Evolutionary conservation across 2,888 invertebrate genomes (phyloP).

Genomic region (Beris chalybata): DNA sequence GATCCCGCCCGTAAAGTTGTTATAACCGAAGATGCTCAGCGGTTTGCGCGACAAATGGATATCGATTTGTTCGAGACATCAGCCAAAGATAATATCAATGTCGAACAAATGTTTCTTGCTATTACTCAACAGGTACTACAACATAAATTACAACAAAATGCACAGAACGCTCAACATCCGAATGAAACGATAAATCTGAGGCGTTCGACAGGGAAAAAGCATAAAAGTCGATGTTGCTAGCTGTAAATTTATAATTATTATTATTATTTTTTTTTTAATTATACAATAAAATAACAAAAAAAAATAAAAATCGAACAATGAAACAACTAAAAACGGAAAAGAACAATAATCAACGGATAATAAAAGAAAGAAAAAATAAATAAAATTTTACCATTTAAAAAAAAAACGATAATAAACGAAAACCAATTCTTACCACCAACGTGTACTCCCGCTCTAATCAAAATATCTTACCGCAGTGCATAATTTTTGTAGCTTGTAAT

Average conservation of each 20-base stretch:
- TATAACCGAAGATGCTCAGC: constrained; percentile 92
- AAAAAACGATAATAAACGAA: constrained; percentile 11
- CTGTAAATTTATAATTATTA: constrained; percentile 35
- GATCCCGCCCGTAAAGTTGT: constrained; percentile 94
- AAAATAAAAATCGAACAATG: constrained; percentile 3
- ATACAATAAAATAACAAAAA: constrained; percentile 1
- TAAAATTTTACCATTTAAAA: constrained; percentile 7
- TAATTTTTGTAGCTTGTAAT: too few species aligned
- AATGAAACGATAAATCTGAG: constrained; percentile 53
- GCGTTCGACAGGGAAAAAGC: constrained; percentile 47
- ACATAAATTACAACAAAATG: constrained; percentile 53
- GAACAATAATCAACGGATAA: too few species aligned
- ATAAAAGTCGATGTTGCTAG: constrained; percentile 54
- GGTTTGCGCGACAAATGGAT: constrained; percentile 96
- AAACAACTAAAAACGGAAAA: background rate
- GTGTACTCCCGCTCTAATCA: constrained; percentile 16
- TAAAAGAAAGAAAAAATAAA: too few species aligned
- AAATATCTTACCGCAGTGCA: background rate
- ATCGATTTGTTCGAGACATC: constrained; percentile 98
- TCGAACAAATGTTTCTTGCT: constrained; percentile 90
- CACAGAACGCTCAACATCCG: constrained; percentile 51
- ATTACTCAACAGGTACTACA: constrained; percentile 61
- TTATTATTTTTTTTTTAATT: constrained; percentile 12
- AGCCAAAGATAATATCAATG: constrained; percentile 98
- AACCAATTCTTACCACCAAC: constrained; percentile 34